Evolutionary conservation across 1,140 invertebrate species (phyloP).

Genomic region (Patella vulgata): DNA sequence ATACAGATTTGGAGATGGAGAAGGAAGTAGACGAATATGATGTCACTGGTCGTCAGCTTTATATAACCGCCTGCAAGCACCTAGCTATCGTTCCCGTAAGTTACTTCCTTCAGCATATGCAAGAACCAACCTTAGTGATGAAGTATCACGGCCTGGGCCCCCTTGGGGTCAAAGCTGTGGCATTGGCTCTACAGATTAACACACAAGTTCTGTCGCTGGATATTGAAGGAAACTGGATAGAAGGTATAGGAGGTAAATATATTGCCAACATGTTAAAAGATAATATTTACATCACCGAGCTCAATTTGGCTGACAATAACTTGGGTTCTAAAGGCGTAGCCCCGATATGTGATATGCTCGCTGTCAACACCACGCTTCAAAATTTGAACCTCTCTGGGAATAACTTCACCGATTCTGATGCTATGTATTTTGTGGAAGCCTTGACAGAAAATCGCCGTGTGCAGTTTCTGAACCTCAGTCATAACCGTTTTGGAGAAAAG

Average conservation of each 20-base stretch:
- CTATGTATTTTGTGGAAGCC: neutral
- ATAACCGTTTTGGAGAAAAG: slow-evolving; percentile 49
- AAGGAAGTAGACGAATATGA: slow-evolving; percentile 41
- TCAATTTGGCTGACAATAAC: slow-evolving; percentile 47
- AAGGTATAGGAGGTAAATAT: slow-evolving; percentile 37
- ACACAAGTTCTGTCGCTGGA: slow-evolving; percentile 42
- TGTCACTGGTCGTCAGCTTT: slow-evolving; percentile 27
- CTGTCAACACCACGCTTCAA: slow-evolving; percentile 39
- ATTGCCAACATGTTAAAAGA: slow-evolving; percentile 47
- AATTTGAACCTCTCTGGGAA: slow-evolving; percentile 44
- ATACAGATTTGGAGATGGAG: slow-evolving; percentile 36
- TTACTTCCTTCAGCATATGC: slow-evolving; percentile 48
- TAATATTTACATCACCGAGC: slow-evolving; percentile 53
- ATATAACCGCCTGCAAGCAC: slow-evolving; percentile 43
- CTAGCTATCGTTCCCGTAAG: slow-evolving; percentile 42
- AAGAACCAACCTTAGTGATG: slow-evolving; percentile 39
- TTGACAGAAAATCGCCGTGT: slow-evolving; percentile 3
- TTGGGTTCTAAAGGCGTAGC: slow-evolving; percentile 33
- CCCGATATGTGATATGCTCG: slow-evolving; percentile 42
- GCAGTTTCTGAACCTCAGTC: slow-evolving; percentile 42
- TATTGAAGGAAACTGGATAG: slow-evolving; percentile 49
- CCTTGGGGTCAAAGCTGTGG: slow-evolving; percentile 45
- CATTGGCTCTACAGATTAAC: slow-evolving; percentile 49
- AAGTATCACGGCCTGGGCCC: slow-evolving; percentile 48
- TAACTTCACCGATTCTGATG: neutral